Conservation (phyloP, 2,113 vertebrate genomes). For the Perca fluviatilis region DNA sequence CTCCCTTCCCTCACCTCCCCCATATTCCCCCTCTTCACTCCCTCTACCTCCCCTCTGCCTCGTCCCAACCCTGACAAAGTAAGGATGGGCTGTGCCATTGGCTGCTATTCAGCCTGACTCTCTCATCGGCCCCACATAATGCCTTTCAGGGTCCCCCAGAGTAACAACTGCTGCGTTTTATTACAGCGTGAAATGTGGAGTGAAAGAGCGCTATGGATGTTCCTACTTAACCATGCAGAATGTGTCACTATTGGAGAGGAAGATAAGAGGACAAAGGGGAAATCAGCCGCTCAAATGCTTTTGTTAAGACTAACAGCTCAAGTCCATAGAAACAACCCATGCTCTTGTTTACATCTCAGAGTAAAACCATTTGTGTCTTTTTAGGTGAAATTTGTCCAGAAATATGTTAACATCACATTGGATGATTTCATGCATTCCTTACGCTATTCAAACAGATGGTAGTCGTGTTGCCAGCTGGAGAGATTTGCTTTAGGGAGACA, state of each 20-base stretch:
- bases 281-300: constrained; percentile 71
- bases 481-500: constrained; percentile 61
- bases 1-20: not conserved
- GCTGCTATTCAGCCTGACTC: constrained; percentile 84
- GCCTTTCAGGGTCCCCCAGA: constrained; percentile 87
- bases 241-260: constrained; percentile 81
- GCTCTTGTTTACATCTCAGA: constrained; percentile 66
- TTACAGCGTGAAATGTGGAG: constrained; percentile 90
- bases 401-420: constrained; percentile 71
- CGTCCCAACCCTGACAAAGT: constrained; percentile 63
- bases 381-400: constrained; percentile 65
- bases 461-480: constrained; percentile 51
- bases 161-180: constrained; percentile 88
- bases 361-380: constrained; percentile 57
- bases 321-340: constrained; percentile 52
- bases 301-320: constrained; percentile 54
- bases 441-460: constrained; percentile 67
- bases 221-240: constrained; percentile 86
- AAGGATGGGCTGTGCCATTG: constrained; percentile 83
- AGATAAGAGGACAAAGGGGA: constrained; percentile 83
- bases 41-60: constrained; percentile 24
- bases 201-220: constrained; percentile 87
- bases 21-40: constrained; percentile 2
- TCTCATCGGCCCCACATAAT: constrained; percentile 85
- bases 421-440: constrained; percentile 68